Base-by-base conservation (phyloP, 2,113 vertebrate species). In the Chlorodrepanis virens region DNA sequence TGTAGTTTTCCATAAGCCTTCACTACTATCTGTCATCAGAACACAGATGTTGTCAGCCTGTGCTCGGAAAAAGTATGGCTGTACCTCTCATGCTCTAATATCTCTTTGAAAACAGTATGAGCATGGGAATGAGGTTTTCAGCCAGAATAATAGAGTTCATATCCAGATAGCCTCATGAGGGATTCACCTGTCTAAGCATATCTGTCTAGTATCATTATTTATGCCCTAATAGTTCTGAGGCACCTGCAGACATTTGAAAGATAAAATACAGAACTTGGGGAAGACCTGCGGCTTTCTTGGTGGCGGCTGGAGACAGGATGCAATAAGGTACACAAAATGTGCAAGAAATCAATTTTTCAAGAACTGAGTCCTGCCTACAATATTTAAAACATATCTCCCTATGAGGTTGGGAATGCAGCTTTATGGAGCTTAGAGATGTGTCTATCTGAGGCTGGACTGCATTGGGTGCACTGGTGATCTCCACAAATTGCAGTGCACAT, bases 121-220 rank as follows among this genome's bases (percentile, higher is more conserved):
- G 67, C 60, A 75, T 14, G 29, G 52, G 75, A 94, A 96, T 79
- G 61, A 94, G 71, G 33, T 90, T 92, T 92, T 88, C 57, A 88
- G 33, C 7, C 61, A 52, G 53, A 92, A 63, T 85, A 92, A 90
- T 67, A 56, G 57, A 71, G 39, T 79, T 92, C 83, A 25, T 86
- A 88, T 44, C 49, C 44, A 65, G 83, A 76, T 40, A 64, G 18
- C 27, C 27, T 75, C 53, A 76, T 78, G 53, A 85, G 67, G 29
- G 53, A 93, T 85, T 85, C 61, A 76, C 35, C 35, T 82, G 70
- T 37, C 74, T 75, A 31, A 79, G 12, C 35, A 29, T 35, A 63
- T 85, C 65, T 71, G 52, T 78, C 78, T 71, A 14, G 47, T 47
- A 35, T 54, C 40, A 53, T 90, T 95, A 85, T 27, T 88, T 76